These are phyloP conservation scores for Cyprinodon brontotheroides DNA, from an alignment of 2,113 vertebrate species.

Conservation along the genomic window DNA sequence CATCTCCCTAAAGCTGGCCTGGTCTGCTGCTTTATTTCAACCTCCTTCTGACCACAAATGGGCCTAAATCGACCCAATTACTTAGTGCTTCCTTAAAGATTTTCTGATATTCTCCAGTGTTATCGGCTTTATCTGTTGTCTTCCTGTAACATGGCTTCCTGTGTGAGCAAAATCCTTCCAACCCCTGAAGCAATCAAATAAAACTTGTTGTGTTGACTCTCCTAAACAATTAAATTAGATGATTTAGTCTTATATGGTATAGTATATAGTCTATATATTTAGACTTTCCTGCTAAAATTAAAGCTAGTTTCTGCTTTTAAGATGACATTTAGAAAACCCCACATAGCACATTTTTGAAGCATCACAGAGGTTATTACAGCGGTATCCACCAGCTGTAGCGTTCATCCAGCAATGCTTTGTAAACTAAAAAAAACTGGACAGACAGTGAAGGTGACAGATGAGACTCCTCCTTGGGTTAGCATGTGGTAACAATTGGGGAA, in stretches of 20 bases:
- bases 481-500: slow-evolving; percentile 81
- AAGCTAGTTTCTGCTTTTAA: background rate
- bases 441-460: slow-evolving; percentile 74
- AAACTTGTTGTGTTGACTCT: background rate
- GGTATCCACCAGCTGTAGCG: slow-evolving; percentile 14
- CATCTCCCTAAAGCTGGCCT: slow-evolving; percentile 53
- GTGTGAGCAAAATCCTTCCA: background rate
- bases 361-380: slow-evolving; percentile 1
- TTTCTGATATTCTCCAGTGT: slow-evolving; percentile 66
- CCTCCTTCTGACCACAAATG: slow-evolving; percentile 71
- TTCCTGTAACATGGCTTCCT: slow-evolving; percentile 12
- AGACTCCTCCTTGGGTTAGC: slow-evolving; percentile 67
- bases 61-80: slow-evolving; percentile 77
- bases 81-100: slow-evolving; percentile 76
- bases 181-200: background rate
- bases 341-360: background rate
- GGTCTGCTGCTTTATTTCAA: slow-evolving; percentile 76
- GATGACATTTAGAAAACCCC: no score
- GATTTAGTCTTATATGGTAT: no score
- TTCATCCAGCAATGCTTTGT: slow-evolving; percentile 24
- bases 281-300: background rate
- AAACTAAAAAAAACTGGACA: slow-evolving; percentile 43
- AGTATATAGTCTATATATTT: background rate
- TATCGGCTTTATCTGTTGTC: slow-evolving; percentile 44
- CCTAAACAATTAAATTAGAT: no score